A percentile compares a stretch with the other conserved stretches of the same genome.
phyloP scores from a whole-genome alignment of 2,888 invertebrate genomes.

The Lasioglossum vierecki region DNA sequence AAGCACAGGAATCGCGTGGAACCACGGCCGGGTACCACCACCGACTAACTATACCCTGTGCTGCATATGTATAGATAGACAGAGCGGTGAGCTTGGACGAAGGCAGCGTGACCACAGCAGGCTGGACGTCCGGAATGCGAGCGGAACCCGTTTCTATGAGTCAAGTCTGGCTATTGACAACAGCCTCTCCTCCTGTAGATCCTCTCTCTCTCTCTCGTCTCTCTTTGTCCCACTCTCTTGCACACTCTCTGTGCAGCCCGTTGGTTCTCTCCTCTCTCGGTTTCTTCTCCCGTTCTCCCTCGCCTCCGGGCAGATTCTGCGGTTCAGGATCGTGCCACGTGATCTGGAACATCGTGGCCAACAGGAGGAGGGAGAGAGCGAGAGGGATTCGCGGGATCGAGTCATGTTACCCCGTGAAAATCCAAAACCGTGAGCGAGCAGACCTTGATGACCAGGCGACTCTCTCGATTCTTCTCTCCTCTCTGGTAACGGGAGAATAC shows the following conservation, averaged over 20 bases:
- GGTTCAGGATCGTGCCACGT: slow-evolving; percentile 70
- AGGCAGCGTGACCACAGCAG: slow-evolving; percentile 57
- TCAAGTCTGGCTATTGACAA: slow-evolving; percentile 78
- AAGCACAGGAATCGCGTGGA: slow-evolving; percentile 27
- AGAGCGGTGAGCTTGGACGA: slow-evolving; percentile 43
- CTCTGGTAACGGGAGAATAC: not conserved
- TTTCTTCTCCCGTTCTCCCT: slow-evolving; percentile 2
- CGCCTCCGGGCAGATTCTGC: slow-evolving; percentile 55
- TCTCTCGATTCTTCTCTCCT: not conserved
- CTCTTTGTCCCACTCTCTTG: not conserved
- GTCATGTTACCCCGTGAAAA: slow-evolving; percentile 64
- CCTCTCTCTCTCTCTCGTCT: slow-evolving; percentile 4
- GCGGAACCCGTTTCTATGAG: slow-evolving; percentile 81
- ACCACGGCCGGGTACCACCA: slow-evolving; percentile 1
- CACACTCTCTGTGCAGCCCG: slow-evolving; percentile 31
- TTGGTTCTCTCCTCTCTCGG: slow-evolving; percentile 32
- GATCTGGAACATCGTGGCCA: slow-evolving; percentile 63
- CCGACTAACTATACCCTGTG: not conserved
- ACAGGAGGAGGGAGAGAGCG: not conserved
- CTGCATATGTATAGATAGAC: slow-evolving; percentile 16
- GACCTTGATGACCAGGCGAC: slow-evolving; percentile 23
- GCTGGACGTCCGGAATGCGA: slow-evolving; percentile 78
- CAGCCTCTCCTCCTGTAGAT: slow-evolving; percentile 55
- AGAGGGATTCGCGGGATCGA: slow-evolving; percentile 63
- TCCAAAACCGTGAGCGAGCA: slow-evolving; percentile 39